phyloP scores from a whole-genome alignment of 1,140 invertebrate genomes.

The Leptinotarsa lineolata region DNA sequence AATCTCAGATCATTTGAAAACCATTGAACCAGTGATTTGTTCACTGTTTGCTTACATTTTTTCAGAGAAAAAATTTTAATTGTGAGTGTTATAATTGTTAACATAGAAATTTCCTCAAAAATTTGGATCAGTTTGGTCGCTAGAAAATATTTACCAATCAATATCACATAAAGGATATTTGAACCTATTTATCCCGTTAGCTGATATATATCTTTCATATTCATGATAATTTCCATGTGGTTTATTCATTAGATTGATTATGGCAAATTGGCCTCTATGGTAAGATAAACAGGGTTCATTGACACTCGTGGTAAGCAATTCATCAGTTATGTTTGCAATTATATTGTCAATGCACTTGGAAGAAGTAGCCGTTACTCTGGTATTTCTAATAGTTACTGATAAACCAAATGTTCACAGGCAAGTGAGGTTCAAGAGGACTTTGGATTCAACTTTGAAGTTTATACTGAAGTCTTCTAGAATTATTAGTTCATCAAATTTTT shows the following conservation, averaged over 20 bases:
- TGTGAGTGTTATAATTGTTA: background rate
- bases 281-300: too few species aligned
- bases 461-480: constrained; percentile 9
- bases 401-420: constrained; percentile 4
- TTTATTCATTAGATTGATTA: too few species aligned
- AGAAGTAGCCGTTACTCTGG: background rate
- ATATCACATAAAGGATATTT: background rate
- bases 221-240: background rate
- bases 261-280: too few species aligned
- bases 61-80: background rate
- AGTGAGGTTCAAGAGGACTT: background rate
- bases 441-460: constrained; percentile 3
- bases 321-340: too few species aligned
- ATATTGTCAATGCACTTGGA: too few species aligned
- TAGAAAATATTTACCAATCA: background rate
- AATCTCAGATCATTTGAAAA: too few species aligned
- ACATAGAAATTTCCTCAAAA: background rate
- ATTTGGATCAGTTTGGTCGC: background rate
- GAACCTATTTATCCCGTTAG: background rate
- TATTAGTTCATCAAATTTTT: background rate
- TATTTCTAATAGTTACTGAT: background rate
- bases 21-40: too few species aligned
- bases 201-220: too few species aligned
- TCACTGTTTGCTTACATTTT: too few species aligned
- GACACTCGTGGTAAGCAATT: too few species aligned